phyloP scores from a whole-genome alignment of 2,797 vertebrate species.

The Thripadectes ignobilis region DNA sequence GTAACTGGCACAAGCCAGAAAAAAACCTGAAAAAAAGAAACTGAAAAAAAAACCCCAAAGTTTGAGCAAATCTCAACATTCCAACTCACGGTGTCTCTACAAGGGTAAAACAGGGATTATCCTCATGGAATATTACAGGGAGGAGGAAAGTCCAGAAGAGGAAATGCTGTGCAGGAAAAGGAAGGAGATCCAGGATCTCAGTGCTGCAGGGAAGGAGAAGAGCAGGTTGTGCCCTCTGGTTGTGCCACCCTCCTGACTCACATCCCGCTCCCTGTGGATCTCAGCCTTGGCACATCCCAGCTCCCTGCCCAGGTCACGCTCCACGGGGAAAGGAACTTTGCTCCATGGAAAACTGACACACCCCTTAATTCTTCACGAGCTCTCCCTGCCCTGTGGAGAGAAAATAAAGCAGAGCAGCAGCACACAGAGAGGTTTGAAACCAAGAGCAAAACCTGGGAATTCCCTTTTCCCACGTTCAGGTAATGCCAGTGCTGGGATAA shows the following conservation, averaged over 20 bases:
- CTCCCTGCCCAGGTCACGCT: not conserved
- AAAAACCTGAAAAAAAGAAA: not conserved
- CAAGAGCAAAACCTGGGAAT: not conserved
- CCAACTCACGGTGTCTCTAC: not conserved
- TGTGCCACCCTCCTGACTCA: not conserved
- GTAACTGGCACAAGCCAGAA: not conserved
- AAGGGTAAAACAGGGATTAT: not conserved
- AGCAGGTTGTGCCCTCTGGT: not conserved
- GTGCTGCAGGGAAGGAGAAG: too few species aligned
- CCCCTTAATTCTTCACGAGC: fast-evolving
- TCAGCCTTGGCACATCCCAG: not conserved
- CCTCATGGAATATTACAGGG: fast-evolving
- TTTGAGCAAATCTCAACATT: not conserved
- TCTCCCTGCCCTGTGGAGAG: not conserved
- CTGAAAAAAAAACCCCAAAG: not conserved
- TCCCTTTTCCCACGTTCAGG: too few species aligned
- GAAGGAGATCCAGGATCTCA: not conserved
- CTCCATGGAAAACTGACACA: not conserved
- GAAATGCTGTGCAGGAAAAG: not conserved
- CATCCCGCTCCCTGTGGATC: not conserved
- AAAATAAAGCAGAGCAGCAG: not conserved
- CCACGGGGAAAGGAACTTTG: not conserved
- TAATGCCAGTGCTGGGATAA: not conserved
- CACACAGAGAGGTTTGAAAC: too few species aligned
- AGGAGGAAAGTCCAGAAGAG: too few species aligned